Evolutionary conservation across 1,140 invertebrate genomes (phyloP), one percentile per base, ranked within the genome.

Genomic region (Mercenaria mercenaria): DNA sequence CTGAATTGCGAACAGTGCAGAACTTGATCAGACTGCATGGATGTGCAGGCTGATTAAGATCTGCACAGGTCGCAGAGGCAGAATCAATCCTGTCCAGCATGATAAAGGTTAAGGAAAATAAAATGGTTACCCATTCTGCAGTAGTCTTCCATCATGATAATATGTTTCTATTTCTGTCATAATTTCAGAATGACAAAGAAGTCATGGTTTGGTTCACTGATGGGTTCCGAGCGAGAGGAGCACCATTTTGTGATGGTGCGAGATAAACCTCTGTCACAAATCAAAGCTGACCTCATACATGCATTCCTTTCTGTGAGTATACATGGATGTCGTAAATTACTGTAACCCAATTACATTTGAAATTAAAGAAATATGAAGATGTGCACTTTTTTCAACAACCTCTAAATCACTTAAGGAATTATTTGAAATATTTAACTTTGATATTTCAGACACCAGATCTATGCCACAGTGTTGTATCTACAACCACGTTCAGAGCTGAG

Each of bases 201-300:
- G 88, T 99, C 99, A 0, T 99, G 99, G 99, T 99, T 99, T 96
- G 99, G 99, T 37, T 99, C 98, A 93, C 96, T 99, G 86, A 98
- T 99, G 97, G 98, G 98, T 29, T 98, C 98, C 1, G 99, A 99
- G 93, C 98, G 99, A 94, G 99, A 99, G 94, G 99, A 99, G 96
- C 99, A 98, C 29, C 99, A 99, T 96, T 99, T 99, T 61, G 98
- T 95, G 29, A 95, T 99, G 91, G 98, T 99, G 0, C 98, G 99
- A 95, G 99, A 99, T 76, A 99, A 99, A 96, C 98, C 98, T 4
- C 96, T 99, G 90, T 98, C 98, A 72, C 98, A 98, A 59, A 98
- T 99, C 74, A 99, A 99, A 96, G 99, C 99, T 56, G 99, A 99
- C 96, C 97, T 99, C 56, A 99, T 99, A 92, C 99, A 99, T 95